Evolutionary conservation across 2,888 invertebrate genomes (phyloP).

Genomic region (Mallateleia sp.): DNA sequence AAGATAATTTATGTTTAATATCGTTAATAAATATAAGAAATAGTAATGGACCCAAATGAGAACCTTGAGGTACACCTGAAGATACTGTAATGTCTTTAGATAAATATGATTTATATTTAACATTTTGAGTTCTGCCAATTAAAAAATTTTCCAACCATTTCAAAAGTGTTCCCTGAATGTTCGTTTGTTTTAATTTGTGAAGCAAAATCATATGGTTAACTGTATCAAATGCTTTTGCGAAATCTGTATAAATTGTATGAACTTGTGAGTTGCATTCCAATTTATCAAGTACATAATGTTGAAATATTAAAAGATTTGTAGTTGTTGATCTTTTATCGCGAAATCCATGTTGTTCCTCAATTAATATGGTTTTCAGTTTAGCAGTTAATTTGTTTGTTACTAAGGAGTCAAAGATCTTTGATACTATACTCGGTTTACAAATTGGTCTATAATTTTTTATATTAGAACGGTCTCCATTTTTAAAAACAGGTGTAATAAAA

Average conservation of each 20-base stretch:
- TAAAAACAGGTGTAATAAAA: no score
- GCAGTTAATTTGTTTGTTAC: background rate
- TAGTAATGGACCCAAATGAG: no score
- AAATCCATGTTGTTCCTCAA: background rate
- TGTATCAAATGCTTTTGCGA: background rate
- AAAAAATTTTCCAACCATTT: background rate
- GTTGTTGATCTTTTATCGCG: background rate
- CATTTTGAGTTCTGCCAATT: background rate
- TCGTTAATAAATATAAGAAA: no score
- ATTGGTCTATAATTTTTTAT: no score
- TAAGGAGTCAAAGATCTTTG: no score
- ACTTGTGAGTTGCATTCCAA: background rate
- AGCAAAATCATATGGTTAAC: background rate
- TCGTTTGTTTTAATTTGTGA: background rate
- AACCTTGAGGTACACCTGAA: no score
- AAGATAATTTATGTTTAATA: no score
- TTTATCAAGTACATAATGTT: background rate
- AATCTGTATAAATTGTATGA: background rate
- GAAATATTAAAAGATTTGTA: background rate
- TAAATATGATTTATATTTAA: no score
- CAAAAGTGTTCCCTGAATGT: background rate
- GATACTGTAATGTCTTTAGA: no score
- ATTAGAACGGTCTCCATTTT: no score
- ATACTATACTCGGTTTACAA: no score
- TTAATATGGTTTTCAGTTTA: background rate